These are phyloP conservation scores for Halocaridina rubra DNA, from an alignment of 2,888 invertebrate species.

Conservation along the genomic window DNA sequence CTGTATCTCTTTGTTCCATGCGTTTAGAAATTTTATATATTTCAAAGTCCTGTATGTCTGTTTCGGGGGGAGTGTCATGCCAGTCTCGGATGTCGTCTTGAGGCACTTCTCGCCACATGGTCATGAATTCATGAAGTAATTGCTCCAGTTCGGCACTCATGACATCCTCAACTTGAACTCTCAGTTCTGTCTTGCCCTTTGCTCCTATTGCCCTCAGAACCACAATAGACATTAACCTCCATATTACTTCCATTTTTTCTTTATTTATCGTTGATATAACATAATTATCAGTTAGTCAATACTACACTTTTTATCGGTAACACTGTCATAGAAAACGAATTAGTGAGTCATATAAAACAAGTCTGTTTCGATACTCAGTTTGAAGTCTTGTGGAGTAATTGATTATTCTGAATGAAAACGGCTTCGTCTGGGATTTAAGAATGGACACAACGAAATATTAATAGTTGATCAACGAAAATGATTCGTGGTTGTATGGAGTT, in stretches of 20 bases:
- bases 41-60: neutral
- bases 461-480: too few species aligned
- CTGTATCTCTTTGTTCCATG: neutral
- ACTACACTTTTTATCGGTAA: neutral
- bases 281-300: neutral
- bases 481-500: too few species aligned
- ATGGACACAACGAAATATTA: too few species aligned
- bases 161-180: neutral
- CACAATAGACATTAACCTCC: neutral
- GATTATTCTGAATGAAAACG: too few species aligned
- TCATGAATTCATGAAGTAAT: neutral
- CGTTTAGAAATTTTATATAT: neutral
- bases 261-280: neutral
- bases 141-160: neutral
- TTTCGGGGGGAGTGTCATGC: neutral
- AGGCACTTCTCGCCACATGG: too few species aligned
- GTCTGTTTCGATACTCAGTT: too few species aligned
- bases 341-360: too few species aligned
- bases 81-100: neutral
- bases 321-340: too few species aligned
- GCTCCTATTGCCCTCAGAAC: neutral
- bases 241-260: neutral
- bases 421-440: too few species aligned
- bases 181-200: neutral
- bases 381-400: too few species aligned